Base-by-base conservation (phyloP, 2,888 invertebrate species). In the Thalpophila matura region DNA sequence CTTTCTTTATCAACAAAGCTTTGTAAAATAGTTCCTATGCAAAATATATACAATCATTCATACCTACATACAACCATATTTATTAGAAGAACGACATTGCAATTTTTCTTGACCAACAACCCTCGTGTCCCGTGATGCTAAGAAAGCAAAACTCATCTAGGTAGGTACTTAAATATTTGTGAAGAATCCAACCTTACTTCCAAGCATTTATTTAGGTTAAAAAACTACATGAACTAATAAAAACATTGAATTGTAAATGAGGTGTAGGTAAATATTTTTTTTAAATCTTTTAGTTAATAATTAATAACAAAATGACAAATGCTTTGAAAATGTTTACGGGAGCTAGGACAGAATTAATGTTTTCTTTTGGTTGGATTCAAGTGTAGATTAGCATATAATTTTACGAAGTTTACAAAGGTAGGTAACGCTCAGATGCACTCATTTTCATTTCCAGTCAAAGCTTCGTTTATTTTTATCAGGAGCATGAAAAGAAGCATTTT, bases 131-230 rank as follows among this genome's bases (percentile, higher is more conserved):
- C n/a, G n/a, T n/a, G n/a, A n/a, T n/a, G n/a, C n/a, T n/a, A 55
- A 49, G 2, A 45, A 58, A 22, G 1, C 20, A 6, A 4, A 4
- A 12, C 7, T 33, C 4, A 10, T 55, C 26, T 38, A n/a, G n/a
- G n/a, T n/a, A n/a, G n/a, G n/a, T n/a, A n/a, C n/a, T n/a, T n/a
- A 47, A 60, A 68, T 64, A 64, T 60, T 60, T 35, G 20, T 14
- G 20, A 38, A 6, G 31, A 63, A 46, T 7, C 16, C 29, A 27
- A 22, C 43, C 61, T 63, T 24, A 47, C 18, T 7, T 10, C 6
- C 24, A 3, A 12, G 14, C 40, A 42, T 50, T 49, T 49, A 45
- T 67, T 65, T 26, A 53, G 26, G 33, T 43, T 18, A 58, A 26
- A 47, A 35, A 33, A 35, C 18, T 7, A 31, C 27, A 26, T 38